These are phyloP conservation scores for Centropyge bicolor DNA, from an alignment of 2,797 vertebrate genomes.

Conservation along the genomic window DNA sequence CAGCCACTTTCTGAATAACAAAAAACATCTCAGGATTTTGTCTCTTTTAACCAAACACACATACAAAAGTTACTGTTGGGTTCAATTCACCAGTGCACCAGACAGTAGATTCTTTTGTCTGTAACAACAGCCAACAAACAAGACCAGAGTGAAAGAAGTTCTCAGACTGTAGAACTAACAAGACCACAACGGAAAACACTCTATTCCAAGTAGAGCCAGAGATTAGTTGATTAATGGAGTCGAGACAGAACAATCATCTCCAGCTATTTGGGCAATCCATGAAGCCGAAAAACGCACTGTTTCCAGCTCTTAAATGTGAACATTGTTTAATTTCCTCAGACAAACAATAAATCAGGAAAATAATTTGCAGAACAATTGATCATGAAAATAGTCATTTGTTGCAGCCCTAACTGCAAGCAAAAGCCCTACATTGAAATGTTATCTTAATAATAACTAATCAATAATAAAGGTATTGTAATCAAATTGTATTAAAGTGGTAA, in stretches of 20 bases:
- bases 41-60: neutral
- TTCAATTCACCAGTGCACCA: neutral
- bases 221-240: neutral
- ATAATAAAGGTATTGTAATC: neutral
- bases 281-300: neutral
- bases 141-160: neutral
- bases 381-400: neutral
- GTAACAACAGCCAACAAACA: neutral
- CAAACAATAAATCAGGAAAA: neutral
- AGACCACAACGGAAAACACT: neutral
- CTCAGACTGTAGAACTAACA: constrained; percentile 7
- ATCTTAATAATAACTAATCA: too few species aligned
- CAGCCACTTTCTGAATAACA: neutral
- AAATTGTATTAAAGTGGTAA: neutral
- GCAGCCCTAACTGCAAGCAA: neutral
- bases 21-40: neutral
- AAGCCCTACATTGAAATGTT: neutral
- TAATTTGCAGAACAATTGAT: neutral
- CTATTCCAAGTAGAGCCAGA: neutral
- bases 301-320: neutral
- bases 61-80: neutral
- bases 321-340: neutral
- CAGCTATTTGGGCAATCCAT: neutral
- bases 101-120: neutral
- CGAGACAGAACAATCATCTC: neutral